These are phyloP conservation scores for Fistularia commersonii DNA, from an alignment of 2,797 vertebrate species.

Conservation along the genomic window DNA sequence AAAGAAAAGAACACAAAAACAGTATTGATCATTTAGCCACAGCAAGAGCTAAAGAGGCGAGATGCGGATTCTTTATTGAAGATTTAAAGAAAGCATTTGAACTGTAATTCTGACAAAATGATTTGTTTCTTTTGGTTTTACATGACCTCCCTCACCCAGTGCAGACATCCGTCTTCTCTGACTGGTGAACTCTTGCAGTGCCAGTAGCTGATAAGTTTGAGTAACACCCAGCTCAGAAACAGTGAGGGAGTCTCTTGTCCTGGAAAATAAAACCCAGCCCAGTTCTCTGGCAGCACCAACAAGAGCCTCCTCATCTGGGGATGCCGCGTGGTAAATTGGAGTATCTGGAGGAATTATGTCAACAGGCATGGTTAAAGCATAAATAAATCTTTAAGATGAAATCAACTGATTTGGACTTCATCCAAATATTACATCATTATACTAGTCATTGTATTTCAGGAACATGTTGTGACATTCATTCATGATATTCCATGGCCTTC, in stretches of 20 bases:
- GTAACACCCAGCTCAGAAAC: conserved; percentile 82
- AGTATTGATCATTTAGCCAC: conserved; percentile 6
- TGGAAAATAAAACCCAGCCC: conserved; percentile 85
- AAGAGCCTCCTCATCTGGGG: conserved; percentile 89
- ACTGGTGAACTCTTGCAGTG: conserved; percentile 92
- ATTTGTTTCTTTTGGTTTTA: no score
- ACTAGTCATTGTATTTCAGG: no score
- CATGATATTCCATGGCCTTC: no score
- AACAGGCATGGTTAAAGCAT: conserved; percentile 1
- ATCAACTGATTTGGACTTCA: no score
- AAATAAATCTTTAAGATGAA: conserved; percentile 6
- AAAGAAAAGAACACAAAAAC: conserved; percentile 17
- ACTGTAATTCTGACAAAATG: no score
- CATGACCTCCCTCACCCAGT: conserved; percentile 75
- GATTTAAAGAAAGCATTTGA: no score
- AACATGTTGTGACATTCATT: no score
- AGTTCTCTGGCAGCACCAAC: conserved; percentile 84
- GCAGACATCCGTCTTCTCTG: conserved; percentile 92
- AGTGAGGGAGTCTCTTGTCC: conserved; percentile 83
- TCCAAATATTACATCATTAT: no score
- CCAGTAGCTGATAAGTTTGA: conserved; percentile 81
- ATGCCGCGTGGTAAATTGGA: conserved; percentile 88
- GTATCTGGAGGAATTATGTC: conserved; percentile 61
- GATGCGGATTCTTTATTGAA: no score
- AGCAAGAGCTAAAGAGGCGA: neutral